These are phyloP conservation scores for Orchesella cincta DNA, from an alignment of 1,140 invertebrate genomes.

Conservation along the genomic window DNA sequence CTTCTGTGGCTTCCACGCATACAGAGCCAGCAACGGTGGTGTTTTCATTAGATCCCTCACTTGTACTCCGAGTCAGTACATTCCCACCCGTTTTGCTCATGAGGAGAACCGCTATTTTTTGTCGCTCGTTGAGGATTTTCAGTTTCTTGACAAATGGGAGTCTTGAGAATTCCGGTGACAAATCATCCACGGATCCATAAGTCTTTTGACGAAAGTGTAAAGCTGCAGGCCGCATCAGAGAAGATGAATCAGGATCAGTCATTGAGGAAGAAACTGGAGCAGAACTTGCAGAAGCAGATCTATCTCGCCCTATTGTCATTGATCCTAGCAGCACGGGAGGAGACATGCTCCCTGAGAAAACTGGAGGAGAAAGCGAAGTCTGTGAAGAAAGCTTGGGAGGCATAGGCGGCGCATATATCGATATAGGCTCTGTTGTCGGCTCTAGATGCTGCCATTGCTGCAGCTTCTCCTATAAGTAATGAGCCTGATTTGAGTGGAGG, in stretches of 20 bases:
- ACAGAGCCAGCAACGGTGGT: background rate
- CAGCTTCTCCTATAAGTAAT: conserved; percentile 45
- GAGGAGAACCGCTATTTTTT: conserved; percentile 74
- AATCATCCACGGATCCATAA: conserved; percentile 78
- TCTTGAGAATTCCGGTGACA: conserved; percentile 84
- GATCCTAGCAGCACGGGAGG: background rate
- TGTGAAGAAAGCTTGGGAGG: conserved; percentile 9
- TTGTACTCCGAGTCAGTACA: conserved; percentile 67
- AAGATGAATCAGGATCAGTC: background rate
- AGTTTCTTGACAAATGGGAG: conserved; percentile 83
- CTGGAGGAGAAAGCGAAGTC: background rate
- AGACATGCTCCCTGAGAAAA: conserved; percentile 1
- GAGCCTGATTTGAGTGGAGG: conserved; percentile 28
- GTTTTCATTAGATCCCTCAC: conserved; percentile 68
- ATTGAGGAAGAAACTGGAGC: background rate
- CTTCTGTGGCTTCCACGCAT: background rate
- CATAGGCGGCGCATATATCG: background rate
- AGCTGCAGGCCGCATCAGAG: conserved; percentile 40
- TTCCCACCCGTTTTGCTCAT: conserved; percentile 67
- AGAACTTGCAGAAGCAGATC: conserved; percentile 10
- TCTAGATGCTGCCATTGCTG: conserved; percentile 20
- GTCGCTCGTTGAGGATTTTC: conserved; percentile 82
- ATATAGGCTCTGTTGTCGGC: conserved; percentile 13
- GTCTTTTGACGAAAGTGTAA: conserved; percentile 57
- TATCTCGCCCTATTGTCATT: background rate